Conservation (phyloP, 2,888 invertebrate species). For the Rosalia funebris region DNA sequence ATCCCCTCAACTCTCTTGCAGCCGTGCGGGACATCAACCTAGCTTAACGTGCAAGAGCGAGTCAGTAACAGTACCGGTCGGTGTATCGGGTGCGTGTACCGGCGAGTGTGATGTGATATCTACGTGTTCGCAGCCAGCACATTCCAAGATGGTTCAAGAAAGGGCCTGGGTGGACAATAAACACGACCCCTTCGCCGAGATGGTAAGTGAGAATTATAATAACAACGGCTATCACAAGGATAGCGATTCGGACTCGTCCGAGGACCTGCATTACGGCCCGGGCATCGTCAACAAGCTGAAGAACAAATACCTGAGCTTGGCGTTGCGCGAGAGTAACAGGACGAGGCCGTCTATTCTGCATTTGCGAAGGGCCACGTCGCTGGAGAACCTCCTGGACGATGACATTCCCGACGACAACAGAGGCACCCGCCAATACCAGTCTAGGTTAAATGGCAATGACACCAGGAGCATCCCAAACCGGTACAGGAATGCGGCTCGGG, state of each 20-base stretch:
- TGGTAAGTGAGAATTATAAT: conserved; percentile 46
- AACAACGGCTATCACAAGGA: conserved; percentile 56
- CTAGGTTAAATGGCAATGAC: conserved; percentile 52
- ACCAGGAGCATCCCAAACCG: conserved; percentile 57
- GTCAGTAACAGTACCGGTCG: conserved; percentile 46
- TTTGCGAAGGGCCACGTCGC: conserved; percentile 82
- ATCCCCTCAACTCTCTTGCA: conserved; percentile 42
- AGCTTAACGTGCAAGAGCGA: conserved; percentile 47
- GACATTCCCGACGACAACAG: conserved; percentile 57
- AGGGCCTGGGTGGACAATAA: conserved; percentile 59
- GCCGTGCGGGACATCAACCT: conserved; percentile 57
- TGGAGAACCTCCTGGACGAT: conserved; percentile 86
- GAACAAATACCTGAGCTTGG: conserved; percentile 86
- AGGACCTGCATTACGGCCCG: conserved; percentile 90
- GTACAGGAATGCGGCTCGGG: conserved; percentile 62
- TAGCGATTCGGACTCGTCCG: conserved; percentile 70
- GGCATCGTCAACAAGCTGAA: conserved; percentile 90
- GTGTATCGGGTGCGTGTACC: conserved; percentile 29
- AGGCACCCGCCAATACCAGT: conserved; percentile 43
- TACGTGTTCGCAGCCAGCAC: conserved; percentile 15
- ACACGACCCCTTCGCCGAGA: conserved; percentile 36
- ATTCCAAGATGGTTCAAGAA: conserved; percentile 66
- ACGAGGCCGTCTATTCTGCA: conserved; percentile 73
- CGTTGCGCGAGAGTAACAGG: conserved; percentile 73
- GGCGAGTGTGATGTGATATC: conserved; percentile 40